Conservation (phyloP, 2,888 invertebrate genomes). For the Andrena chrysosceles region DNA sequence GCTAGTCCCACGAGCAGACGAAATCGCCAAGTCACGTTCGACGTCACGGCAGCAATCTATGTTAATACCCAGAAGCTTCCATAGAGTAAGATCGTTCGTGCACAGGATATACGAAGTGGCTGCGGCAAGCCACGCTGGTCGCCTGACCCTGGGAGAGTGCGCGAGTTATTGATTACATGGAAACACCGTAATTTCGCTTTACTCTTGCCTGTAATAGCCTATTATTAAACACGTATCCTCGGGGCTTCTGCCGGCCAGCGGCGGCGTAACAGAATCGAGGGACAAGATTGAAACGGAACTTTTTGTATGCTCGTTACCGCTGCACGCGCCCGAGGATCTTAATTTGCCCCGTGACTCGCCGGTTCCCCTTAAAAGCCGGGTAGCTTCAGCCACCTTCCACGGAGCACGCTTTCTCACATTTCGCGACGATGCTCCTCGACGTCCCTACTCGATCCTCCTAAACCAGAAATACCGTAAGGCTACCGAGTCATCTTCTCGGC, state of each 20-base stretch:
- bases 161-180: constrained; percentile 57
- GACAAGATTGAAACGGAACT: constrained; percentile 35
- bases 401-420: not conserved
- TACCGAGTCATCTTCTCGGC: too few species aligned
- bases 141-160: constrained; percentile 51
- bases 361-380: not conserved
- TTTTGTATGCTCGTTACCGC: constrained; percentile 15
- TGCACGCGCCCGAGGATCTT: constrained; percentile 9
- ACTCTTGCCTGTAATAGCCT: constrained; percentile 46
- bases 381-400: not conserved
- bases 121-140: constrained; percentile 29
- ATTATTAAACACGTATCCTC: constrained; percentile 57
- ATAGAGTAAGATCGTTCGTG: constrained; percentile 11
- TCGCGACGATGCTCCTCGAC: not conserved
- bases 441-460: not conserved
- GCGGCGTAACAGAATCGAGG: not conserved
- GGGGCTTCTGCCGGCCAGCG: constrained; percentile 2
- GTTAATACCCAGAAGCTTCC: constrained; percentile 16
- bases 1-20: not conserved
- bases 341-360: constrained; percentile 17
- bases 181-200: constrained; percentile 59
- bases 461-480: too few species aligned
- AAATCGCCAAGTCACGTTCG: not conserved
- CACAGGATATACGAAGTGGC: constrained; percentile 22
- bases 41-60: constrained; percentile 4